phyloP scores from a whole-genome alignment of 2,888 invertebrate genomes.

The Caenorhabditis sp. region DNA sequence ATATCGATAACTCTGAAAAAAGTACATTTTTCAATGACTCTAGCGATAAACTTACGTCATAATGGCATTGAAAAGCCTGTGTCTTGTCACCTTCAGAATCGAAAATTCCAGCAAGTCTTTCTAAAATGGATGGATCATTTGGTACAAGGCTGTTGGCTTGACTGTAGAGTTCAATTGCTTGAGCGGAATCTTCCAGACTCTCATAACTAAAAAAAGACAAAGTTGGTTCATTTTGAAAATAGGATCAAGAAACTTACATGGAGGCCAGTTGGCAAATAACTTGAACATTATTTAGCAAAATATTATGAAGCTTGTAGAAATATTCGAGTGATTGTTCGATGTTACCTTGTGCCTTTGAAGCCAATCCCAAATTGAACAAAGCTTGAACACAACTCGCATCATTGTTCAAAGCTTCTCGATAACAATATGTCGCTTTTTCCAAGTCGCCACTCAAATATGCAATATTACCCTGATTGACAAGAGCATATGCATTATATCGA shows the following conservation, averaged over 20 bases:
- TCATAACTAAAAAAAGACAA: slow-evolving; percentile 76
- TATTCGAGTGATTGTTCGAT: slow-evolving; percentile 82
- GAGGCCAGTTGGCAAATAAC: slow-evolving; percentile 83
- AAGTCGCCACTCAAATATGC: slow-evolving; percentile 77
- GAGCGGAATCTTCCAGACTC: slow-evolving; percentile 76
- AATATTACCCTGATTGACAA: slow-evolving; percentile 85
- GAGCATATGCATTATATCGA: slow-evolving; percentile 81
- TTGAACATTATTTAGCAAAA: slow-evolving; percentile 80
- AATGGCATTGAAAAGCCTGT: slow-evolving; percentile 85
- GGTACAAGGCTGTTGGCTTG: slow-evolving; percentile 82
- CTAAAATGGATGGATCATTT: slow-evolving; percentile 87
- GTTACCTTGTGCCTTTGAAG: slow-evolving; percentile 79
- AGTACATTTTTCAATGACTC: background rate
- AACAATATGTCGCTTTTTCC: slow-evolving; percentile 56
- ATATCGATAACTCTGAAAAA: slow-evolving; percentile 78
- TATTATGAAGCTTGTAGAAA: slow-evolving; percentile 81
- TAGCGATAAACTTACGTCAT: slow-evolving; percentile 78
- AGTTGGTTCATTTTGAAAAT: background rate
- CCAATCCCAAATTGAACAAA: slow-evolving; percentile 74
- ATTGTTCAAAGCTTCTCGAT: slow-evolving; percentile 80
- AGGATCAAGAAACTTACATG: slow-evolving; percentile 74
- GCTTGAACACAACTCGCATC: slow-evolving; percentile 80
- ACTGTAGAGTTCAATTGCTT: slow-evolving; percentile 75
- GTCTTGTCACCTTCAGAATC: slow-evolving; percentile 89
- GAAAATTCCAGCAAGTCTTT: slow-evolving; percentile 88